These are phyloP conservation scores for Zaprionus camerounensis DNA, from an alignment of 1,140 invertebrate species.

Conservation along the genomic window DNA sequence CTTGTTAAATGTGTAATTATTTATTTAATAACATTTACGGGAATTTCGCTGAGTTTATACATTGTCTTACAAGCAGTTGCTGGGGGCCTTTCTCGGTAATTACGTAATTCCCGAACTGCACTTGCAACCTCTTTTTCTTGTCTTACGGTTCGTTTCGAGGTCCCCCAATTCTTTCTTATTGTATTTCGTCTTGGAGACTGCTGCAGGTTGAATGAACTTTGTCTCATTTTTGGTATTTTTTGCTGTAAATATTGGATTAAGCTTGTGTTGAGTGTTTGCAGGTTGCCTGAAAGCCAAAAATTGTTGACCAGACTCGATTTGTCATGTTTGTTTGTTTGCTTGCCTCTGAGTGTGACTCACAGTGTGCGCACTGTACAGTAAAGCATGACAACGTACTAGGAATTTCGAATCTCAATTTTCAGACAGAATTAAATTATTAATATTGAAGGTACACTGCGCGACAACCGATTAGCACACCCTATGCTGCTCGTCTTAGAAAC, in stretches of 20 bases:
- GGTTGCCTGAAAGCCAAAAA: slow-evolving; percentile 25
- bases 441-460: too few relatives aligned
- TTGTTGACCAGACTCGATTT: slow-evolving; percentile 1
- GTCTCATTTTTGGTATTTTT: not conserved
- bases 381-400: not conserved
- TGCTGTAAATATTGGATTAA: slow-evolving; percentile 10
- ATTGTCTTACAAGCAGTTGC: not conserved
- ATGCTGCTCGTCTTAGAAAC: too few relatives aligned
- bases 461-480: too few relatives aligned
- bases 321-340: slow-evolving; percentile 13
- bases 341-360: slow-evolving; percentile 18
- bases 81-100: slow-evolving; percentile 2
- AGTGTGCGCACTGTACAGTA: not conserved
- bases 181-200: not conserved
- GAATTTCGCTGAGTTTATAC: slow-evolving; percentile 2
- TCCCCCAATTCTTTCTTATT: not conserved
- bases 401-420: not conserved
- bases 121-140: not conserved
- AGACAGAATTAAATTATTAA: too few relatives aligned
- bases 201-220: slow-evolving; percentile 6
- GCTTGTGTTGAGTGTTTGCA: slow-evolving; percentile 49
- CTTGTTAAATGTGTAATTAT: slow-evolving; percentile 6
- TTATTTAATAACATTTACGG: slow-evolving; percentile 8
- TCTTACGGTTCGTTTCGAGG: not conserved
- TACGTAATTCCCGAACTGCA: slow-evolving; percentile 24